Evolutionary conservation across 2,888 invertebrate genomes (phyloP), one percentile per base, ranked within the genome.

Genomic region (Oxyteleia sp.): DNA sequence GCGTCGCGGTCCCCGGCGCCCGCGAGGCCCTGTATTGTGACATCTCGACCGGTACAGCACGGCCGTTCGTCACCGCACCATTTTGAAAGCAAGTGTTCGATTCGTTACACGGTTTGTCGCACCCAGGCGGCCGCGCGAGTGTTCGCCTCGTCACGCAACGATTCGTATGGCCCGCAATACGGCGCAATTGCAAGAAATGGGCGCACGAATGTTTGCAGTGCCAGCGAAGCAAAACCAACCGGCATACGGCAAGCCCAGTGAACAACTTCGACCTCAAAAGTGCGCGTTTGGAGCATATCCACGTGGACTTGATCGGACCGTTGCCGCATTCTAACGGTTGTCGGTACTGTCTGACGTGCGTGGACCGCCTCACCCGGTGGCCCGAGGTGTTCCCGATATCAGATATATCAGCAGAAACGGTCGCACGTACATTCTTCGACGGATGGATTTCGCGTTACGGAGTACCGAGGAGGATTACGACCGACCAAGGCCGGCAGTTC

Each of bases 121-220:
- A 89, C 61, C 88, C 88, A 7, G 89, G 89, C 0, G 68, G 80
- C 0, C 84, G 84, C 0, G 84, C 86, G 0, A 89, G 90, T 0
- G 61, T 61, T 0, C 88, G 87, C 10, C 35, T 93, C 0, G 86
- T 93, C 0, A 55, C 90, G 0, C 49, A 90, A 26, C 86, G 91
- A 0, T 93, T 87, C 49, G 90, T 93, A 0, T 93, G 93, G 93
- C 93, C 92, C 0, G 85, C 85, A 0, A 87, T 93, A 0, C 87
- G 89, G 0, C 82, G 76, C 5, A 91, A 94, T 45, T 90, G 89
- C 55, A 57, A 87, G 0, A 29, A 82, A 0, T 93, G 92, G 93
- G 84, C 90, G 0, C 85, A 84, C 5, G 63, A 47, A 13, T 47
- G 63, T 15, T 7, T n/a, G 0, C 69, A 63, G 8, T 51, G 64